Conservation (phyloP, 2,888 invertebrate genomes). For the Lydus trimaculatus region DNA sequence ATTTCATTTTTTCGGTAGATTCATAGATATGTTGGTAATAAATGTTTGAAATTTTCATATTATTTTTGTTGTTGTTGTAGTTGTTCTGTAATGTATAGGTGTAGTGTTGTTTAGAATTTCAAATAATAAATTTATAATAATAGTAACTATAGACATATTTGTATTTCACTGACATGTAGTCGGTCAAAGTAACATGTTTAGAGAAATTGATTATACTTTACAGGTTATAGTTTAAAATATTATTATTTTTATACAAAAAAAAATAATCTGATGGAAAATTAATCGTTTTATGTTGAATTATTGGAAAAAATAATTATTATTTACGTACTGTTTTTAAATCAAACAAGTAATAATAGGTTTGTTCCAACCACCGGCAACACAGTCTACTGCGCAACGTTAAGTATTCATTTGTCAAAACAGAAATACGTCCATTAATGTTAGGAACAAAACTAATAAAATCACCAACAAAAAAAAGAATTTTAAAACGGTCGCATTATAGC, state of each 20-base stretch:
- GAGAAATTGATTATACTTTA: background rate
- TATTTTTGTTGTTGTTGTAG: too few species aligned
- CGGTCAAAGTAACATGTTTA: background rate
- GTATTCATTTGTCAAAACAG: too few species aligned
- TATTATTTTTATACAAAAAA: background rate
- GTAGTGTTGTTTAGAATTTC: background rate
- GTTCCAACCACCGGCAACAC: too few species aligned
- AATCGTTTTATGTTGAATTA: background rate
- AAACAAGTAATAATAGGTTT: background rate
- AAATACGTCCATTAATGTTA: too few species aligned
- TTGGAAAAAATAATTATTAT: conserved; percentile 1
- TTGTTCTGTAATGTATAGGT: background rate
- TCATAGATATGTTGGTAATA: background rate
- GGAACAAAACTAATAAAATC: too few species aligned
- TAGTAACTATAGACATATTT: background rate
- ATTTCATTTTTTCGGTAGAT: background rate
- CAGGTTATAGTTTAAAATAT: background rate
- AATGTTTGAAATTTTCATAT: background rate
- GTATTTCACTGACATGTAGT: conserved; percentile 2
- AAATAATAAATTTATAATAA: background rate
- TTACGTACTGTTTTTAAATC: background rate
- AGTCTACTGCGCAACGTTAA: too few species aligned
- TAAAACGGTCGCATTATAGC: too few species aligned
- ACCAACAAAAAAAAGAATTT: too few species aligned
- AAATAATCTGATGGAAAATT: background rate